A percentile compares a stretch with the other conserved stretches of the same genome.
These are phyloP conservation scores for Sarcophaga variegata DNA, from an alignment of 2,888 invertebrate genomes.

Conservation along the genomic window DNA sequence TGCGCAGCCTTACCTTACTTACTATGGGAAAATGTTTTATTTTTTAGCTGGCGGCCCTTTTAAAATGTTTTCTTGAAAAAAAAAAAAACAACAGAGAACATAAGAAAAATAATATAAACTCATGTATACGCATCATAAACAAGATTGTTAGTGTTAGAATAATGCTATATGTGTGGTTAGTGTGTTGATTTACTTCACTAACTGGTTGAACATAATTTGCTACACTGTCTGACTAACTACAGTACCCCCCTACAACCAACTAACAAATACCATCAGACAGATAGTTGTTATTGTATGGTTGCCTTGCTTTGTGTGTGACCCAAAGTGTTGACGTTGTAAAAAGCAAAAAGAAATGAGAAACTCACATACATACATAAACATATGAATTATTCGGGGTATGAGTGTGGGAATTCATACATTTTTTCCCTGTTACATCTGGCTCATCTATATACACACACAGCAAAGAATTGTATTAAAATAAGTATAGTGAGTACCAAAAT, in stretches of 20 bases:
- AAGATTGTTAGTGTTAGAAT: conserved; percentile 51
- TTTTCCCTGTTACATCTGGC: too few relatives aligned
- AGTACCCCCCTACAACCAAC: too few relatives aligned
- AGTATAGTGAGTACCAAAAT: too few relatives aligned
- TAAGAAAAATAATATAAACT: conserved; percentile 38
- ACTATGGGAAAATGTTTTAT: conserved; percentile 61
- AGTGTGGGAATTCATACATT: too few relatives aligned
- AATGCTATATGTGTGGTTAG: conserved; percentile 44
- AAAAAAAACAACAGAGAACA: not conserved
- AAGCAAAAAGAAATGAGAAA: not conserved
- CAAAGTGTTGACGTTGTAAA: conserved; percentile 15
- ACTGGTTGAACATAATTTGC: conserved; percentile 30
- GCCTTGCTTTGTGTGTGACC: not conserved
- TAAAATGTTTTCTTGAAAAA: conserved; percentile 16
- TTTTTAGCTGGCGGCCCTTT: conserved; percentile 60
- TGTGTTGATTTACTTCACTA: conserved; percentile 51
- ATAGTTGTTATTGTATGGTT: not conserved
- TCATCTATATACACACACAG: too few relatives aligned
- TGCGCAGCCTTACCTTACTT: conserved; percentile 17
- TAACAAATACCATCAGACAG: not conserved
- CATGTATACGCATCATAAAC: conserved; percentile 63
- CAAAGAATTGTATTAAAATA: too few relatives aligned
- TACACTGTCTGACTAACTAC: not conserved
- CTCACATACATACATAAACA: too few relatives aligned
- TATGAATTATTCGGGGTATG: too few relatives aligned